Conservation (phyloP, 1,140 invertebrate genomes). For the Bombus terrestris region DNA sequence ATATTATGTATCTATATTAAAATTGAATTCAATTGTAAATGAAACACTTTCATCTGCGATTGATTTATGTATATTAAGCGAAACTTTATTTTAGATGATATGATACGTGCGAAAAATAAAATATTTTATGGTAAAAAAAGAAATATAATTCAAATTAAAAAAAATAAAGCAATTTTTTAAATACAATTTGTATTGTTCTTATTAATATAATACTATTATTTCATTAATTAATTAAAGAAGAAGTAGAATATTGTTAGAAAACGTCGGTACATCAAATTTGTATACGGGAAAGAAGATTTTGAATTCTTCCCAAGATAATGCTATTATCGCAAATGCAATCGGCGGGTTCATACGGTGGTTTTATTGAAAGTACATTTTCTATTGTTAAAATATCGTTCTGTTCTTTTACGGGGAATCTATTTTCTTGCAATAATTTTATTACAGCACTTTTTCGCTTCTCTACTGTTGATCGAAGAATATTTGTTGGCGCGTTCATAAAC, state of each 20-base stretch:
- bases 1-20: not conserved
- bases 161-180: conserved; percentile 23
- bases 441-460: conserved; percentile 69
- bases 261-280: not conserved
- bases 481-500: conserved; percentile 58
- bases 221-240: not conserved
- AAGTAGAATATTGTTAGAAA: not conserved
- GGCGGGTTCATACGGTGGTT: conserved; percentile 76
- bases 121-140: conserved; percentile 42
- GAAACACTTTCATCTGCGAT: conserved; percentile 15
- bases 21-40: conserved; percentile 5
- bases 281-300: conserved; percentile 56
- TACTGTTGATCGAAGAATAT: conserved; percentile 53
- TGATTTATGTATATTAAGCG: conserved; percentile 10
- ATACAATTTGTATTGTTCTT: not conserved
- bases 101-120: conserved; percentile 1
- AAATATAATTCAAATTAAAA: conserved; percentile 14
- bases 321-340: conserved; percentile 75
- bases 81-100: conserved; percentile 12
- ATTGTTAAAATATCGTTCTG: conserved; percentile 71
- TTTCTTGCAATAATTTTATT: conserved; percentile 71
- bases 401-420: conserved; percentile 75
- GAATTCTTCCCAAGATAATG: conserved; percentile 76
- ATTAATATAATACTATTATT: not conserved
- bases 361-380: conserved; percentile 72